These are phyloP conservation scores for Nerophis ophidion DNA, from an alignment of 2,113 vertebrate genomes.

Conservation along the genomic window DNA sequence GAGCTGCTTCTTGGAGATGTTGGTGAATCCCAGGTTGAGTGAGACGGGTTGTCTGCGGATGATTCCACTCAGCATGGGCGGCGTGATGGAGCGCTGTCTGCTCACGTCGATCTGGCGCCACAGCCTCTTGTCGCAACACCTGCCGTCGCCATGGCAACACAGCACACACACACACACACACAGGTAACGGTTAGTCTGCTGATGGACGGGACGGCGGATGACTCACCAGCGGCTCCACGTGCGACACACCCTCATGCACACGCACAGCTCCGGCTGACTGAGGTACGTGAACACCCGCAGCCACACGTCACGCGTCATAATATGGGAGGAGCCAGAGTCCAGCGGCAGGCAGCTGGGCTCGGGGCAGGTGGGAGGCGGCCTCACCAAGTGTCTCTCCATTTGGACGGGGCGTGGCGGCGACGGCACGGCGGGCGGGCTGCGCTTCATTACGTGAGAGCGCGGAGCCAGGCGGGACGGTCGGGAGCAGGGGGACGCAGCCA, in stretches of 20 bases:
- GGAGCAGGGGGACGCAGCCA: conserved; percentile 52
- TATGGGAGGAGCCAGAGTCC: conserved; percentile 80
- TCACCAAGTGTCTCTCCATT: conserved; percentile 85
- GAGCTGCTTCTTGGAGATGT: conserved; percentile 90
- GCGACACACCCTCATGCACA: conserved; percentile 90
- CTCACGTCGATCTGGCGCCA: conserved; percentile 89
- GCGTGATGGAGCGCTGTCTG: conserved; percentile 83
- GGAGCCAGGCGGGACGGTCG: conserved; percentile 62
- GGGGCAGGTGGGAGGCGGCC: conserved; percentile 82
- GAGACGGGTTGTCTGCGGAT: conserved; percentile 82
- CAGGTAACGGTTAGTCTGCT: background rate
- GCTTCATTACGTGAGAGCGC: conserved; percentile 77
- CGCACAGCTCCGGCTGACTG: conserved; percentile 80
- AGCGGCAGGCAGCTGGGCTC: conserved; percentile 85
- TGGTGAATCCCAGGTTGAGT: conserved; percentile 85
- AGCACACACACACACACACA: background rate
- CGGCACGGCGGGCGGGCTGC: conserved; percentile 77
- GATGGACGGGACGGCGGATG: background rate
- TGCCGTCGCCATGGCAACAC: conserved; percentile 38
- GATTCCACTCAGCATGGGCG: conserved; percentile 86
- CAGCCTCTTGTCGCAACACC: conserved; percentile 85
- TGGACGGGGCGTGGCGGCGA: conserved; percentile 78
- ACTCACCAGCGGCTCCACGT: conserved; percentile 91
- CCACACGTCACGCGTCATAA: conserved; percentile 82
- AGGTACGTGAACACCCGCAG: conserved; percentile 84